Conservation (phyloP, 2,888 invertebrate genomes). For the Endotricha flammealis region DNA sequence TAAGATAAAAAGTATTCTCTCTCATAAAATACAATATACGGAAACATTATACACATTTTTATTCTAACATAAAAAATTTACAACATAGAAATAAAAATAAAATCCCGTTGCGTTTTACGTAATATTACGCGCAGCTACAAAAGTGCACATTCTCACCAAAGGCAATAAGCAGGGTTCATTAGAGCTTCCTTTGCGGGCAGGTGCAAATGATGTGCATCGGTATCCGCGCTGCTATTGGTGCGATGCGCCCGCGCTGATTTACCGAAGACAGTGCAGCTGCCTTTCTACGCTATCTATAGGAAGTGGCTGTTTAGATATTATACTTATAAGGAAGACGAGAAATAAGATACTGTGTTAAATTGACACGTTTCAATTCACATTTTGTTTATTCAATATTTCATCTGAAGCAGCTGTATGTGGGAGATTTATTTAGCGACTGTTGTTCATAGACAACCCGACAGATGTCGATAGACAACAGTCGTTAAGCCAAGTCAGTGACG, state of each 20-base stretch:
- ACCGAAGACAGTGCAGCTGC: slow-evolving; percentile 54
- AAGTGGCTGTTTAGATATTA: slow-evolving; percentile 52
- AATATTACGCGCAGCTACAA: slow-evolving; percentile 4
- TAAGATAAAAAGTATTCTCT: too few species aligned
- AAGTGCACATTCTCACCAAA: slow-evolving; percentile 19
- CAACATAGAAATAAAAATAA: not conserved
- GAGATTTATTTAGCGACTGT: too few species aligned
- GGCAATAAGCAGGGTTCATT: slow-evolving; percentile 41
- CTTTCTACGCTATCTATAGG: slow-evolving; percentile 42
- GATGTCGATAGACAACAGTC: too few species aligned
- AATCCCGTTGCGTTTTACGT: not conserved
- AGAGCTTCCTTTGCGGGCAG: slow-evolving; percentile 63
- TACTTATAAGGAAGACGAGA: slow-evolving; percentile 43
- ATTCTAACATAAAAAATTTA: too few species aligned
- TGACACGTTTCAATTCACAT: not conserved
- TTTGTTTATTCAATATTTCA: too few species aligned
- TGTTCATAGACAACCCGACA: too few species aligned
- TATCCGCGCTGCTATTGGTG: slow-evolving; percentile 38
- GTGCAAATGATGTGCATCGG: slow-evolving; percentile 45
- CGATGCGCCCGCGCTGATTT: slow-evolving; percentile 57
- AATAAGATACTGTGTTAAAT: slow-evolving; percentile 26
- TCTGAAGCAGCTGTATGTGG: not conserved
- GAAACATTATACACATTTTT: too few species aligned
- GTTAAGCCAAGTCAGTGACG: too few species aligned
- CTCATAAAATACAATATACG: too few species aligned